Percentiles rank a stretch among this genome's conserved stretches.
These are phyloP conservation scores for Echinops telfairi DNA, from an alignment of 2,113 vertebrate genomes.

Conservation along the genomic window DNA sequence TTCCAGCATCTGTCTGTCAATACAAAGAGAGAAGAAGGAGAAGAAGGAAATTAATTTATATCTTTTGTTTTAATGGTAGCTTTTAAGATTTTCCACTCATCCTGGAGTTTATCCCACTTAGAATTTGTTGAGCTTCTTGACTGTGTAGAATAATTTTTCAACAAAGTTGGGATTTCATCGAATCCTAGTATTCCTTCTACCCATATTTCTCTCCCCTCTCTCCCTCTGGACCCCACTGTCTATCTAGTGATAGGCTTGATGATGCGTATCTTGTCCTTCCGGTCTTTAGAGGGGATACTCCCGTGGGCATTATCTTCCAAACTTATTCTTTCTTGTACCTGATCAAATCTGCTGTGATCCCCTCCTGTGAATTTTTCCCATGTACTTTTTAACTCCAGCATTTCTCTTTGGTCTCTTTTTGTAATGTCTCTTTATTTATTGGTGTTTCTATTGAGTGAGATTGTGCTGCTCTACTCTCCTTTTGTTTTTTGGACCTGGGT, in stretches of 20 bases:
- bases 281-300: not conserved
- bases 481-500: not conserved
- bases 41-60: not conserved
- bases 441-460: not conserved
- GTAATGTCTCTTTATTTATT: not conserved
- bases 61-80: not conserved
- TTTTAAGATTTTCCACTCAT: not conserved
- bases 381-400: not conserved
- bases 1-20: not conserved
- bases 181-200: not conserved
- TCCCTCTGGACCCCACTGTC: not conserved
- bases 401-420: not conserved
- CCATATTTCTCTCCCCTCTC: not conserved
- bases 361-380: not conserved
- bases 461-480: not conserved
- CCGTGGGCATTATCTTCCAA: not conserved
- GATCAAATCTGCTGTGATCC: not conserved
- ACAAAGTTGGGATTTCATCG: not conserved
- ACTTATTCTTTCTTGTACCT: not conserved
- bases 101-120: not conserved
- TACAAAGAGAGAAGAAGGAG: not conserved
- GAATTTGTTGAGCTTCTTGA: not conserved
- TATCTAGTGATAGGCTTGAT: no score
- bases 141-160: not conserved
- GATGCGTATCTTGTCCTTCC: not conserved